phyloP scores from a whole-genome alignment of 2,888 invertebrate species.

The Zaprionus obscuricornis region DNA sequence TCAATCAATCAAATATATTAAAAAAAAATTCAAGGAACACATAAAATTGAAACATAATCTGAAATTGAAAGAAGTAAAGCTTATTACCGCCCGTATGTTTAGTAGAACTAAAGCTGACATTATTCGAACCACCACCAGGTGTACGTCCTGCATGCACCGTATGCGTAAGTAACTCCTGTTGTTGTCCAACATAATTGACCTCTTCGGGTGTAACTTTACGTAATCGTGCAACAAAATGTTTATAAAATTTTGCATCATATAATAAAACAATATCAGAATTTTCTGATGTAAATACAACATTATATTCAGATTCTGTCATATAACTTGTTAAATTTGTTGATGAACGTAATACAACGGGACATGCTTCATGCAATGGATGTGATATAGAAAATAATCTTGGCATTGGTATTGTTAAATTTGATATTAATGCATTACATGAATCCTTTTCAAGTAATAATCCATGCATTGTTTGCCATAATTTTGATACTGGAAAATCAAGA shows the following conservation, averaged over 20 bases:
- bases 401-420: constrained; percentile 84
- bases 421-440: constrained; percentile 81
- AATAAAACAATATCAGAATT: constrained; percentile 92
- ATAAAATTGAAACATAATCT: too few species aligned
- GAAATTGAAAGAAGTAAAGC: too few species aligned
- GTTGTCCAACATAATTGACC: constrained; percentile 86
- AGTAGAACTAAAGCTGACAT: constrained; percentile 69
- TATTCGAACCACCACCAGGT: constrained; percentile 36
- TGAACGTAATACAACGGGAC: constrained; percentile 90
- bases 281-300: constrained; percentile 90
- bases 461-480: constrained; percentile 92
- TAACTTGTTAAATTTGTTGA: constrained; percentile 85
- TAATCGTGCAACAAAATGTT: constrained; percentile 92
- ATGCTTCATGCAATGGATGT: constrained; percentile 96
- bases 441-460: constrained; percentile 93
- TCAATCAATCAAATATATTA: too few species aligned
- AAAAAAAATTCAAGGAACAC: too few species aligned
- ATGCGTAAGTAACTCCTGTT: constrained; percentile 73
- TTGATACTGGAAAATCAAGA: constrained; percentile 91
- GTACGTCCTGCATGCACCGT: constrained; percentile 51
- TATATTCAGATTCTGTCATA: constrained; percentile 86
- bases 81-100: constrained; percentile 75
- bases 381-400: constrained; percentile 93
- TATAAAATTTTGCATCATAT: constrained; percentile 90
- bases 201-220: constrained; percentile 91